Evolutionary conservation across 1,140 invertebrate species (phyloP).

Genomic region (Ostrea denselamellosa): DNA sequence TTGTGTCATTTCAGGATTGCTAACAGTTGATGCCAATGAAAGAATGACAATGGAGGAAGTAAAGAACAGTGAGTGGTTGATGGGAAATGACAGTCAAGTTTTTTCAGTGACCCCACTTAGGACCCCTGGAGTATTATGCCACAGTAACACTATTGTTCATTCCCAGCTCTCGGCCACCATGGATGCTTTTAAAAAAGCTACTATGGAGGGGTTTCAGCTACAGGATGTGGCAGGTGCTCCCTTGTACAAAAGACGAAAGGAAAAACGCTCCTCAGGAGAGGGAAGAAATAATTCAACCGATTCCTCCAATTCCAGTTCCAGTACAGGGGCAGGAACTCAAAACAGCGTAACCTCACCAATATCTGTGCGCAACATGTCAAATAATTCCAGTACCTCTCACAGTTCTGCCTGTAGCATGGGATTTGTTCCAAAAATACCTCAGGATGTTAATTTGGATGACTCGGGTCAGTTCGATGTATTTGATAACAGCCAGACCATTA

Average conservation of each 20-base stretch:
- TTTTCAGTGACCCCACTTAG: slow-evolving; percentile 80
- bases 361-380: slow-evolving; percentile 57
- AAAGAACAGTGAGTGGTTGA: slow-evolving; percentile 84
- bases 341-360: slow-evolving; percentile 41
- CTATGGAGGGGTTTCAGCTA: slow-evolving; percentile 86
- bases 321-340: slow-evolving; percentile 34
- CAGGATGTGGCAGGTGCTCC: slow-evolving; percentile 85
- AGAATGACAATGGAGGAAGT: slow-evolving; percentile 86
- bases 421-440: slow-evolving; percentile 66
- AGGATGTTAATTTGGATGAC: slow-evolving; percentile 51
- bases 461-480: slow-evolving; percentile 54
- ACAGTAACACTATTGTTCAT: slow-evolving; percentile 64
- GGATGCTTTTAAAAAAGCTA: slow-evolving; percentile 86
- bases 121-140: slow-evolving; percentile 82
- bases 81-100: slow-evolving; percentile 74
- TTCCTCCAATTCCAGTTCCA: slow-evolving; percentile 68
- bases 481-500: slow-evolving; percentile 43
- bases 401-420: slow-evolving; percentile 71
- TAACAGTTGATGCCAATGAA: slow-evolving; percentile 88
- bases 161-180: slow-evolving; percentile 82
- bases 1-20: slow-evolving; percentile 80
- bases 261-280: slow-evolving; percentile 81
- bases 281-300: slow-evolving; percentile 73
- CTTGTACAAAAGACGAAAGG: slow-evolving; percentile 85
- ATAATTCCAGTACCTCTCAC: slow-evolving; percentile 65